Percentiles rank a stretch among this genome's conserved stretches.
Evolutionary conservation across 2,113 vertebrate genomes (phyloP).

Genomic region (Corythornis vintsioides): DNA sequence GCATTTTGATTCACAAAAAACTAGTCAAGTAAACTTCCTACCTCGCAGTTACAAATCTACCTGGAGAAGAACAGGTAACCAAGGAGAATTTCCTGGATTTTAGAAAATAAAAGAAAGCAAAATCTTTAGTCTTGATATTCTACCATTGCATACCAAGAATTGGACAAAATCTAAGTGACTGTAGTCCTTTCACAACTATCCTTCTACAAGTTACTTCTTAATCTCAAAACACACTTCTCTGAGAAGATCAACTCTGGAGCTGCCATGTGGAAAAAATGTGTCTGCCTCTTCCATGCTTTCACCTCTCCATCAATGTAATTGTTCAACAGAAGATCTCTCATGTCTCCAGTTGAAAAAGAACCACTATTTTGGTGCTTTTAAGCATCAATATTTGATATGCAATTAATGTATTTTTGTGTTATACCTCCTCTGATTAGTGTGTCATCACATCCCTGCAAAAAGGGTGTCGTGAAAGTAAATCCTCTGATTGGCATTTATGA

Average conservation of each 20-base stretch:
- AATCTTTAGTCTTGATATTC: neutral
- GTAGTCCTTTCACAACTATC: neutral
- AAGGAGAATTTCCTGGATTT: neutral
- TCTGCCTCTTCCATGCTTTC: neutral
- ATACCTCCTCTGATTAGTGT: neutral
- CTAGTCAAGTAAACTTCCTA: neutral
- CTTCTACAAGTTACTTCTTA: neutral
- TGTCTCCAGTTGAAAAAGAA: neutral
- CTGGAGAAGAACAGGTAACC: neutral
- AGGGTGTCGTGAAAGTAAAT: neutral
- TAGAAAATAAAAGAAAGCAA: neutral
- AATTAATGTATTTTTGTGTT: neutral
- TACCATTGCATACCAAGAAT: neutral
- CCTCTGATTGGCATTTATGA: neutral
- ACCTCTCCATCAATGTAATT: neutral
- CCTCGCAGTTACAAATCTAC: neutral
- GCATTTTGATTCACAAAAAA: neutral
- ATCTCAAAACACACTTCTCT: neutral
- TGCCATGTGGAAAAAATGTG: rapidly evolving
- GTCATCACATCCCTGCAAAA: neutral
- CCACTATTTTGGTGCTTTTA: neutral
- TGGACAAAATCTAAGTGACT: neutral
- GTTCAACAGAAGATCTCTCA: neutral
- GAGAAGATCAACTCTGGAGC: neutral
- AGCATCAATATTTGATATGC: neutral